Percentiles rank a stretch among this genome's conserved stretches.
Conservation (phyloP, 1,140 invertebrate species). For the Linepithema humile region DNA sequence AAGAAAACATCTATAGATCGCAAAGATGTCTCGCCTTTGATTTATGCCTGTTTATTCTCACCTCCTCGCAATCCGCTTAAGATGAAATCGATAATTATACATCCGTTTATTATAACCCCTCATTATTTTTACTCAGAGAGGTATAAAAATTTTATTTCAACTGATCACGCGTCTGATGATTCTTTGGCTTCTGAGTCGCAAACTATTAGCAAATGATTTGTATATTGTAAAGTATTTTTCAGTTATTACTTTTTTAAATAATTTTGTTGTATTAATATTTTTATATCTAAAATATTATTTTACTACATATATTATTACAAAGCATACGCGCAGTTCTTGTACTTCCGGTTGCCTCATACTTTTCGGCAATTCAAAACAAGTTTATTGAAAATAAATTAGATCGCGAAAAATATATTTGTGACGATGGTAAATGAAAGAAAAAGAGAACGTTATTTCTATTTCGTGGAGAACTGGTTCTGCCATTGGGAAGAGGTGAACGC, state of each 20-base stretch:
- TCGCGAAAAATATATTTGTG: not conserved
- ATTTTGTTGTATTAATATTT: no score
- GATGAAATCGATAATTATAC: conserved; percentile 64
- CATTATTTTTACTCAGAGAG: not conserved
- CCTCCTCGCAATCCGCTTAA: conserved; percentile 27
- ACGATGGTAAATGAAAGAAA: conserved; percentile 24
- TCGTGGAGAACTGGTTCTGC: conserved; percentile 81
- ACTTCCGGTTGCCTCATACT: no score
- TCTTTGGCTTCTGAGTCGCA: conserved; percentile 2
- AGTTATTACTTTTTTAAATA: no score
- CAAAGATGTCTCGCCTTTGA: conserved; percentile 43
- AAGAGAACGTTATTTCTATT: conserved; percentile 79
- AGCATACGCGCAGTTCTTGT: no score
- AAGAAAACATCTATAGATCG: conserved; percentile 27
- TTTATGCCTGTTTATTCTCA: conserved; percentile 46
- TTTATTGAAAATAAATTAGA: conserved; percentile 9
- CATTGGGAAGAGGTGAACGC: conserved; percentile 77
- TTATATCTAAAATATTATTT: no score
- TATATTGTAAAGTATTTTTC: no score
- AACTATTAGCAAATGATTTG: no score
- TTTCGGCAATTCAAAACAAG: not conserved
- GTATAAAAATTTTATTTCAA: conserved; percentile 6
- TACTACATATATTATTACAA: no score
- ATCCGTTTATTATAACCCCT: conserved; percentile 51
- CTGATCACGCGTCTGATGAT: not conserved